Evolutionary conservation across 2,113 vertebrate genomes (phyloP).

Genomic region (Atractosteus spatula): DNA sequence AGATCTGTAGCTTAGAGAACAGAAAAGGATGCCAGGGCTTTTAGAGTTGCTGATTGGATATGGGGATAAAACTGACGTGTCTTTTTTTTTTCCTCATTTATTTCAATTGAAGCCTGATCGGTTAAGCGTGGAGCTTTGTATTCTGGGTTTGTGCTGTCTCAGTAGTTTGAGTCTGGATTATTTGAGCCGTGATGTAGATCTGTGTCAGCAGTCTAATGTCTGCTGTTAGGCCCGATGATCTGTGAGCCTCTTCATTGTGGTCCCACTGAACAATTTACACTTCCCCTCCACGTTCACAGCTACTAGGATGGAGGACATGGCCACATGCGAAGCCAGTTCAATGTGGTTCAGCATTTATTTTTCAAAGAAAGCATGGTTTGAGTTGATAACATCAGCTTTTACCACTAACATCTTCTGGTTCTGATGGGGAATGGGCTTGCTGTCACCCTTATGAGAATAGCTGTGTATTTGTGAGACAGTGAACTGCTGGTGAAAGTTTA

Average conservation of each 20-base stretch:
- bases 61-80: neutral
- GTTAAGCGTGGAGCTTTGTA: conserved; percentile 17
- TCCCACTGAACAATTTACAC: conserved; percentile 30
- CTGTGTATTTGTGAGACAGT: no score
- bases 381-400: no score
- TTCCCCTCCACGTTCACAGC: conserved; percentile 43
- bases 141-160: conserved; percentile 38
- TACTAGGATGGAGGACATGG: conserved; percentile 19
- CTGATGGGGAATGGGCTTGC: no score
- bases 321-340: neutral
- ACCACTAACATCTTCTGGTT: no score
- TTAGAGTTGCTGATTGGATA: no score
- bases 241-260: conserved; percentile 33
- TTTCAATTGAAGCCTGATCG: neutral
- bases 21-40: no score
- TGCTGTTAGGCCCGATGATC: conserved; percentile 26
- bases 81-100: neutral
- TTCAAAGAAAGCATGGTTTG: no score
- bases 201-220: conserved; percentile 52
- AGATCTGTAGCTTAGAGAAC: no score
- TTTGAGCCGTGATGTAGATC: conserved; percentile 36
- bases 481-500: no score
- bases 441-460: no score
- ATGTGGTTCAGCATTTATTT: no score
- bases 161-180: conserved; percentile 55